Evolutionary conservation across 2,113 vertebrate species (phyloP), one percentile per base, ranked within the genome.

Genomic region (Toxostoma redivivum): DNA sequence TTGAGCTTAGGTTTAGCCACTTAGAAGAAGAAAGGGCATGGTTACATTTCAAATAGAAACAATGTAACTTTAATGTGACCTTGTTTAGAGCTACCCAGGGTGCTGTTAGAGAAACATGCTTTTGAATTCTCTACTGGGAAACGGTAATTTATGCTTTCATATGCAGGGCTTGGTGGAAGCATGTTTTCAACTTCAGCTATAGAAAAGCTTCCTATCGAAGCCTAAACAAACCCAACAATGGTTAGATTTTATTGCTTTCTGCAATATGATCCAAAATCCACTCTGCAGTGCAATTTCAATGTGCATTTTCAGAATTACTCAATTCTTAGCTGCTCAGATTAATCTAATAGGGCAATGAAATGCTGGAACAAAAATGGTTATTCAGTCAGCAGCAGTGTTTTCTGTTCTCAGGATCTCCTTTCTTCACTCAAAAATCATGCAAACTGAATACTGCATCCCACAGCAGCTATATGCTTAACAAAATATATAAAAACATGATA

Each of bases 31-130:
- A 71, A 94, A 86, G 64, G 42, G 72, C 67, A 9, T 62, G 61
- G 88, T 93, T 97, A 86, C 56, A 53, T 90, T 96, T 83, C 76
- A 90, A 90, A 86, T 56, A 88, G 76, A 80, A 96, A 53, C 82
- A 71, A 92, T 92, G 80, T 56, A 96, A 95, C 12, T 90, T 96
- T 95, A 93, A 95, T 94, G 86, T 94, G 92, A 96, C 92, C 92
- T 94, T 94, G 60, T 90, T 95, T 95, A 84, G 83, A 45, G 69
- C 82, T 88, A 33, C 86, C 64, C 11, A 1, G 44, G 48, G 60
- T 42, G n/a, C 82, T 86, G 48, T 45, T 65, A 65, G 72, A 71
- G 88, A 84, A 78, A 83, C 14, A 4, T 23, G 47, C 85, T 78
- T 92, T 94, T 48, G 67, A 71, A 81, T 91, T 92, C 56, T 77